phyloP scores from a whole-genome alignment of 2,888 invertebrate species.

The Parnassius glacialis region DNA sequence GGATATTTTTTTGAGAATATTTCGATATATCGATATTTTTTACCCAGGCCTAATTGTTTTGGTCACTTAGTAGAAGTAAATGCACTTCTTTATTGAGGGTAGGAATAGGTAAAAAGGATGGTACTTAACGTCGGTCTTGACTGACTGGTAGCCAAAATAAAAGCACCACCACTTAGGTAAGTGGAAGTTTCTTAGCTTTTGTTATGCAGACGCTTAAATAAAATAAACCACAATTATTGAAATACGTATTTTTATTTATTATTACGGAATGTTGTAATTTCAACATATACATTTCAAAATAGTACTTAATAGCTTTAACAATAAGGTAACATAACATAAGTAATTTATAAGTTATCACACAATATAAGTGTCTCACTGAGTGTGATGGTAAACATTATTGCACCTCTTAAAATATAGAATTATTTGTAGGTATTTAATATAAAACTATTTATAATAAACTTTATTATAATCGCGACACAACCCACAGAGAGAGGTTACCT shows the following conservation, averaged over 20 bases:
- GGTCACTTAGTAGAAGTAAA: no score
- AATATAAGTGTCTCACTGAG: constrained; percentile 13
- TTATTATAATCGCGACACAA: constrained; percentile 46
- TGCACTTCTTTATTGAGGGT: no score
- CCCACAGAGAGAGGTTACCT: constrained; percentile 41
- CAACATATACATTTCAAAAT: constrained; percentile 18
- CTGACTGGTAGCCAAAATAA: neutral
- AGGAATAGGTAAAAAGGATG: no score
- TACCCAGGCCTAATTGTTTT: no score
- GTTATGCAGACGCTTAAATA: no score
- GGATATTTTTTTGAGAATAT: no score
- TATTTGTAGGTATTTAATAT: neutral
- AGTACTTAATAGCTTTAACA: constrained; percentile 5
- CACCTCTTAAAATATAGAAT: constrained; percentile 16
- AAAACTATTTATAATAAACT: constrained; percentile 7
- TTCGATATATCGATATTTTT: no score
- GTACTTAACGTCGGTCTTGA: no score
- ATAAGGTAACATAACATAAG: constrained; percentile 24
- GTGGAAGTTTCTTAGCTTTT: no score
- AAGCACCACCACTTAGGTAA: neutral
- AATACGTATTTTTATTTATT: constrained; percentile 14
- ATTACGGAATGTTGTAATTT: constrained; percentile 19
- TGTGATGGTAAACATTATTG: constrained; percentile 26
- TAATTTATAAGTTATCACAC: constrained; percentile 19
- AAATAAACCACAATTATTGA: neutral